A percentile compares a stretch with the other conserved stretches of the same genome.
These are phyloP conservation scores for Halcyon leucocephala DNA, from an alignment of 2,797 vertebrate genomes.

Conservation along the genomic window DNA sequence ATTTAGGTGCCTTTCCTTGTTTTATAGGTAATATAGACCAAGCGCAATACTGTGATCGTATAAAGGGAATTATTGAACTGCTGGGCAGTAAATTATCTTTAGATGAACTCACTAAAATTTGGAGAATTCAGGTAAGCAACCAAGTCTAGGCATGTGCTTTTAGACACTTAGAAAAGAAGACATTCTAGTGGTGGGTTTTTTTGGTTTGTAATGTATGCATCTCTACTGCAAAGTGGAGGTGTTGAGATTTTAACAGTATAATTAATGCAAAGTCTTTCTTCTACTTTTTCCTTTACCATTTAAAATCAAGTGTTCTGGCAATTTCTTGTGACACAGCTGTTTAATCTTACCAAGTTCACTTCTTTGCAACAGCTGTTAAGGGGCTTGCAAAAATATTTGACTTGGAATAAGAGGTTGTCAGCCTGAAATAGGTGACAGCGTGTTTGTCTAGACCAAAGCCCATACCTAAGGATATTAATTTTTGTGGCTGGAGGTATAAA, in stretches of 20 bases:
- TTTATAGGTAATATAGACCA: conserved; percentile 96
- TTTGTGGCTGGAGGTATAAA: neutral
- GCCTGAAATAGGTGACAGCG: neutral
- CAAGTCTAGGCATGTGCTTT: neutral
- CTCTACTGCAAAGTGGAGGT: neutral
- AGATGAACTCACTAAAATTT: conserved; percentile 98
- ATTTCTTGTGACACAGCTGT: neutral
- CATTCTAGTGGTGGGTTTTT: neutral
- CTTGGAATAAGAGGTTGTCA: neutral
- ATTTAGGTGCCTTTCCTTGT: neutral
- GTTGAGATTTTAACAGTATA: neutral
- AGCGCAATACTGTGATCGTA: conserved; percentile 98
- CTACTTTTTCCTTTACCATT: neutral
- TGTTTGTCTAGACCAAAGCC: neutral
- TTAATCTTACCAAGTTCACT: neutral
- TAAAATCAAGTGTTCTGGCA: neutral
- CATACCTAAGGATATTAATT: neutral
- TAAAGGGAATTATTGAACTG: conserved; percentile 99
- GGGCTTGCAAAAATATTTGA: neutral
- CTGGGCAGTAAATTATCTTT: conserved; percentile 97
- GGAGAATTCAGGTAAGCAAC: conserved; percentile 93
- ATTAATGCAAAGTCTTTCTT: neutral
- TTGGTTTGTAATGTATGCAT: neutral
- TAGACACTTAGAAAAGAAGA: neutral
- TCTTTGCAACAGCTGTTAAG: neutral